These are phyloP conservation scores for Augochlorella aurata DNA, from an alignment of 2,888 invertebrate genomes.

Conservation along the genomic window DNA sequence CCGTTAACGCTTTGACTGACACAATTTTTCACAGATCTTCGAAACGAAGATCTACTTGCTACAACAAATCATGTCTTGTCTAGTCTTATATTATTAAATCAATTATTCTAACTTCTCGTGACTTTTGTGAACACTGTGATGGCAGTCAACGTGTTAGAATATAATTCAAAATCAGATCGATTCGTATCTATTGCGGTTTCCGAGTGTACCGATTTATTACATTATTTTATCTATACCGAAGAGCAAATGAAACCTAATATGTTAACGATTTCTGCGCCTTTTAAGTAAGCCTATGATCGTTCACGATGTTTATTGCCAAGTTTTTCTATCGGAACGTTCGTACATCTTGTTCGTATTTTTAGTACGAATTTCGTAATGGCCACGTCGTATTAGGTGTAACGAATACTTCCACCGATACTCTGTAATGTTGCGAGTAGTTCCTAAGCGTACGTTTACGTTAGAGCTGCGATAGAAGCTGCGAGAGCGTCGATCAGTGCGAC, in stretches of 20 bases:
- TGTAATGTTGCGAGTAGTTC: constrained; percentile 61
- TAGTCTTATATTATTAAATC: too few species aligned
- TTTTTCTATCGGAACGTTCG: constrained; percentile 18
- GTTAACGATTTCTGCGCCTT: not conserved
- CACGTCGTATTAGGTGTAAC: constrained; percentile 16
- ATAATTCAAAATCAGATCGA: too few species aligned
- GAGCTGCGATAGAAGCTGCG: not conserved
- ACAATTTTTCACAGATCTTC: too few species aligned
- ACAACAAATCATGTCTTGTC: too few species aligned
- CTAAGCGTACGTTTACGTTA: constrained; percentile 25
- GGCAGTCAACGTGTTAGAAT: too few species aligned
- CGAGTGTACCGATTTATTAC: not conserved
- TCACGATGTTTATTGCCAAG: constrained; percentile 1
- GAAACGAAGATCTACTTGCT: too few species aligned
- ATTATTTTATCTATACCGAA: not conserved
- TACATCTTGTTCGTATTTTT: constrained; percentile 11
- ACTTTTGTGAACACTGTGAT: too few species aligned
- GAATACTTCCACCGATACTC: constrained; percentile 64
- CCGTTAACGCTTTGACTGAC: too few species aligned
- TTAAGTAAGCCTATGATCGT: constrained; percentile 27
- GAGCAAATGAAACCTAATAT: not conserved
- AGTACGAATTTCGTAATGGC: constrained; percentile 15
- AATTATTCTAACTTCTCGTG: too few species aligned
- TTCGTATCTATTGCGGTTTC: too few species aligned
- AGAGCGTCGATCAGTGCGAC: not conserved